Percentiles rank a stretch among this genome's conserved stretches.
Conservation (phyloP, 1,140 invertebrate genomes). For the Drosophila obscura region DNA sequence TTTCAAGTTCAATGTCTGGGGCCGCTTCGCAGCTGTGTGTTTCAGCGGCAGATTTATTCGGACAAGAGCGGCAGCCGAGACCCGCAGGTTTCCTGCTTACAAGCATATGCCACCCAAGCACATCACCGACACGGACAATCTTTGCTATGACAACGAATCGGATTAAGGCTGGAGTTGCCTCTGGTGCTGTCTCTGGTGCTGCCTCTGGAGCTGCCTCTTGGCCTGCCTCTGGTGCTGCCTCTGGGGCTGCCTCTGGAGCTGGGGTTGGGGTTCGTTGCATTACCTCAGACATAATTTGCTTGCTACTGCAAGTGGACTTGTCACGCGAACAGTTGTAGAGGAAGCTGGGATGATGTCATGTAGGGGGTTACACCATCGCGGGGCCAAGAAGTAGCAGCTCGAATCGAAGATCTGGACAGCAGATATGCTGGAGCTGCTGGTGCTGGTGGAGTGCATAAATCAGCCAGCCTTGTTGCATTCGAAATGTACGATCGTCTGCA, state of each 20-base stretch:
- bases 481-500: slow-evolving; percentile 24
- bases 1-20: slow-evolving; percentile 73
- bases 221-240: too few species aligned
- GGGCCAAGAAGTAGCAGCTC: slow-evolving; percentile 1
- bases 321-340: slow-evolving; percentile 28
- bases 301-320: slow-evolving; percentile 22
- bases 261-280: background rate
- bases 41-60: too few species aligned
- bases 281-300: slow-evolving; percentile 30
- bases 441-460: slow-evolving; percentile 16
- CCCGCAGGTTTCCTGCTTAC: too few species aligned
- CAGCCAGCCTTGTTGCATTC: slow-evolving; percentile 21
- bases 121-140: too few species aligned
- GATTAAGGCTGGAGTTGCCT: background rate
- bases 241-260: slow-evolving; percentile 4
- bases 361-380: background rate
- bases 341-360: slow-evolving; percentile 5
- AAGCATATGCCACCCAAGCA: too few species aligned
- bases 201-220: too few species aligned
- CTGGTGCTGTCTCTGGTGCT: too few species aligned
- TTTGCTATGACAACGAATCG: background rate
- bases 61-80: too few species aligned
- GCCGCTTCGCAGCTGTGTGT: slow-evolving; percentile 3
- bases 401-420: too few species aligned
- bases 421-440: too few species aligned